phyloP scores from a whole-genome alignment of 2,888 invertebrate genomes.

The Chloromyia formosa region DNA sequence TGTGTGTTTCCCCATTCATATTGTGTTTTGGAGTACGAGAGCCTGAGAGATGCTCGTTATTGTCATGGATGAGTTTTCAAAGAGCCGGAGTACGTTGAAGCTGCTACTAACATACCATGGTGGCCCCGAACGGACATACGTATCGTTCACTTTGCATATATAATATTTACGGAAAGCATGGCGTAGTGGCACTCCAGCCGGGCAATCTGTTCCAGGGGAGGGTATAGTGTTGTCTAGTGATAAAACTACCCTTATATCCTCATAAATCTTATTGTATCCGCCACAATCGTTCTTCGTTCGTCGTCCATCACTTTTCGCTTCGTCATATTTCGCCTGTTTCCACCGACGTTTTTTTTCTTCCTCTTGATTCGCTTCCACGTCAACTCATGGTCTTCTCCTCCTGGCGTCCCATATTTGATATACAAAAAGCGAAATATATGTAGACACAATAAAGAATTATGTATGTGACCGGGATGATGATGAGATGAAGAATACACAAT shows the following conservation, averaged over 20 bases:
- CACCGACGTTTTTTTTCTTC: neutral
- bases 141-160: too few species aligned
- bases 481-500: neutral
- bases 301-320: conserved; percentile 23
- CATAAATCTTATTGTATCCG: conserved; percentile 39
- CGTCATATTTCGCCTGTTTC: neutral
- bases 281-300: conserved; percentile 1
- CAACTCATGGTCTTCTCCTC: too few species aligned
- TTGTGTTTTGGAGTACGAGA: too few species aligned
- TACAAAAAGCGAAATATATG: conserved; percentile 15
- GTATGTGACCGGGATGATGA: conserved; percentile 5
- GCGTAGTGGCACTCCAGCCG: neutral
- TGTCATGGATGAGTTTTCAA: too few species aligned
- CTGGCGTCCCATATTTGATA: too few species aligned
- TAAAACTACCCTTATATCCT: conserved; percentile 41
- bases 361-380: neutral
- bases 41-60: too few species aligned
- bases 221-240: neutral
- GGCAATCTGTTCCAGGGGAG: conserved; percentile 20
- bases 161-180: too few species aligned
- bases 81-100: too few species aligned
- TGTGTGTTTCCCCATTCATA: conserved; percentile 20
- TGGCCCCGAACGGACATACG: too few species aligned
- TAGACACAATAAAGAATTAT: conserved; percentile 23
- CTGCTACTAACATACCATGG: too few species aligned